Evolutionary conservation across 2,113 vertebrate genomes (phyloP), one percentile per base, ranked within the genome.

Genomic region (Carassius gibelio): DNA sequence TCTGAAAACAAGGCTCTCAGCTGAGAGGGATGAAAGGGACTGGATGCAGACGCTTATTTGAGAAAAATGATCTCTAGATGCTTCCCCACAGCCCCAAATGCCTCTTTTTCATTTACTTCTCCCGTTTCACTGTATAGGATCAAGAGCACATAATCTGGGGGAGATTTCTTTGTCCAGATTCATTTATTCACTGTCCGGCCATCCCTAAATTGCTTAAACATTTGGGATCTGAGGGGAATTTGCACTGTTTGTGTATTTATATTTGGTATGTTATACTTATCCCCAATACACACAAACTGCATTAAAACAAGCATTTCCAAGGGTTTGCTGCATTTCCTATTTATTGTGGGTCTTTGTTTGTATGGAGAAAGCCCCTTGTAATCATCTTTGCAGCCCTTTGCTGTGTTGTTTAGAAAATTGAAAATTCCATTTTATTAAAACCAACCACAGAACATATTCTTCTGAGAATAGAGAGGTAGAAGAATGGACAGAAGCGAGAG

Each of bases 1-100:
- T 93, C 91, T 74, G 89, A 90, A 93, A 95, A 94, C 92, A 94
- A 93, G 91, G 91, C 91, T 94, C 93, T 95, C 92, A 94, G 92
- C 93, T 93, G 93, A 92, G 92, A 91, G 90, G 92, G 93, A 94
- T 95, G 94, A 95, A 95, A 94, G 93, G 87, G 89, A 92, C 91
- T 91, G 82, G 85, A 87, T 85, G 64, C 91, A 90, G 92, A 90
- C 90, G 91, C 92, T 94, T 93, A 92, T 94, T 94, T 93, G 91
- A 92, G 92, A 93, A 91, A 93, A 93, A 95, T 94, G 90, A 93
- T 94, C 92, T 93, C 90, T 90, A 91, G 93, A 93, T 92, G 91
- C 91, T 93, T 90, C 84, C 89, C 88, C 92, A 93, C 91, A 83
- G 64, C 76, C 74, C 34, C 55, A 57, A 75, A 75, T 79, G 82